Percentiles rank a stretch among this genome's conserved stretches.
phyloP scores from a whole-genome alignment of 2,888 invertebrate genomes.

The Chesias legatella region DNA sequence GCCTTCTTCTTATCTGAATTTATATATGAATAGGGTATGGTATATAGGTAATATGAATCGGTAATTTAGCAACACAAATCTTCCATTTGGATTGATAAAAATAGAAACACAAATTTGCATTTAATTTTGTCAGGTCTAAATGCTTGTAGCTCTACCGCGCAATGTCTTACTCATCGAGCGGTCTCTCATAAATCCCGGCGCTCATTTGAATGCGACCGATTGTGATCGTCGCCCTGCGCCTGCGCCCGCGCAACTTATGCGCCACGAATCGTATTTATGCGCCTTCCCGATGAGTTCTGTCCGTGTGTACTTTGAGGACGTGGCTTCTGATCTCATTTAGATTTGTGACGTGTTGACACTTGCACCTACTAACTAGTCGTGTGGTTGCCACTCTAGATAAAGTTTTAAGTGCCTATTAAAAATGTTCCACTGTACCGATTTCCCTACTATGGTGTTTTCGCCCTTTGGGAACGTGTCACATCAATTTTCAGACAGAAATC shows the following conservation, averaged over 20 bases:
- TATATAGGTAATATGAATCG: no score
- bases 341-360: conserved; percentile 1
- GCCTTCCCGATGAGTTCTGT: background rate
- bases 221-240: conserved; percentile 68
- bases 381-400: no score
- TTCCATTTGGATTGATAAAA: no score
- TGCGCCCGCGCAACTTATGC: conserved; percentile 50
- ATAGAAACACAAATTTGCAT: no score
- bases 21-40: no score
- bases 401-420: no score
- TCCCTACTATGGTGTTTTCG: no score
- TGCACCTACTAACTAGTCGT: no score
- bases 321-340: conserved; percentile 8
- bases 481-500: no score
- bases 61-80: no score
- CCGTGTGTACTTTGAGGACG: background rate
- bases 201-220: conserved; percentile 75
- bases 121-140: background rate
- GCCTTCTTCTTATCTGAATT: background rate
- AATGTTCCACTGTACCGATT: no score
- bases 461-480: no score
- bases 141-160: conserved; percentile 29
- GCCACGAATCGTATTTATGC: conserved; percentile 32
- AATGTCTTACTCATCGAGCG: conserved; percentile 67
- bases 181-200: conserved; percentile 63